Evolutionary conservation across 35 echinoderm and acorn worm genomes (phyloP).

Genomic region (Holothuria glaberrima): DNA sequence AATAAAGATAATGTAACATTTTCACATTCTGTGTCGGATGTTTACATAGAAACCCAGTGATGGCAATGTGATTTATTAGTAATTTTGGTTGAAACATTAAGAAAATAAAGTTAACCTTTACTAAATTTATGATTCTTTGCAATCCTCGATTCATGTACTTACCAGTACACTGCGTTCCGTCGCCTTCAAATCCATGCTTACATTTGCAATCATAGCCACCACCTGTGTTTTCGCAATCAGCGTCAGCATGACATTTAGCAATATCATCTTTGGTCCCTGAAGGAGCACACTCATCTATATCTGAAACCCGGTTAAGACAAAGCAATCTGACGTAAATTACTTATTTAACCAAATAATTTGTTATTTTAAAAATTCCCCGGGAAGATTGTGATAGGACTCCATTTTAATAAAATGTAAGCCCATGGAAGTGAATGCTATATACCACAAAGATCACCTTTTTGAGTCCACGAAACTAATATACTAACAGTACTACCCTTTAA

Average conservation of each 20-base stretch:
- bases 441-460: not conserved
- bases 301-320: not conserved
- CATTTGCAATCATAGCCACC: conserved; percentile 25
- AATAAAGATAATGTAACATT: not conserved
- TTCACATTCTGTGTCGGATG: not conserved
- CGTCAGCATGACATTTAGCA: conserved; percentile 19
- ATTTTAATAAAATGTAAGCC: not conserved
- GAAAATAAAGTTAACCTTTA: not conserved
- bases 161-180: not conserved
- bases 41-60: not conserved
- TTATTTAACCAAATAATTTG: no score
- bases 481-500: no score
- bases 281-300: conserved; percentile 42
- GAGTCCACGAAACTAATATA: no score
- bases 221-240: conserved; percentile 31
- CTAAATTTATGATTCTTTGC: no score
- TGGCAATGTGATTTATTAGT: not conserved
- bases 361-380: no score
- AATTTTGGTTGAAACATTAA: not conserved
- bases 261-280: not conserved
- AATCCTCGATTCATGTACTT: not conserved
- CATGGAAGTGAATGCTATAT: not conserved
- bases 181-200: conserved; percentile 14
- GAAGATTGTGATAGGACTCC: no score
- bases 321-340: not conserved